These are phyloP conservation scores for Morone saxatilis DNA, from an alignment of 2,113 vertebrate species.

Conservation along the genomic window DNA sequence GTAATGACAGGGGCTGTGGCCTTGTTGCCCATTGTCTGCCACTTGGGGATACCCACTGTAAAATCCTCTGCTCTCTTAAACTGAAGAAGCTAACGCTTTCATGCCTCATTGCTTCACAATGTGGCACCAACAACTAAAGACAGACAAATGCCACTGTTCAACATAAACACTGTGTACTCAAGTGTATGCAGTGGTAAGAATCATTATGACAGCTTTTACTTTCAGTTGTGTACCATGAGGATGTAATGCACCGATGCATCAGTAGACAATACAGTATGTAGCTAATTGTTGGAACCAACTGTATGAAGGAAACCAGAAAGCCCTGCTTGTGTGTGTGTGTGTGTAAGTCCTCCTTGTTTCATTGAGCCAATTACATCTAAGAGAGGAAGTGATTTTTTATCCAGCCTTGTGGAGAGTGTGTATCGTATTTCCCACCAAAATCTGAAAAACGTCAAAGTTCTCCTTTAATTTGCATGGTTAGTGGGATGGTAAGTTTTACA, in stretches of 20 bases:
- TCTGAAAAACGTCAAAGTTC: not conserved
- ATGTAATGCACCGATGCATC: constrained; percentile 7
- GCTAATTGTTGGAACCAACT: not conserved
- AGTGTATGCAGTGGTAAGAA: constrained; percentile 5
- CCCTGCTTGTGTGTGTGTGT: not conserved
- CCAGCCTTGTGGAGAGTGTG: not conserved
- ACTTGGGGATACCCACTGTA: not conserved
- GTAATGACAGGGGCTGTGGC: constrained; percentile 5
- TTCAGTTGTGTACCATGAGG: not conserved
- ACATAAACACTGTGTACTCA: constrained; percentile 21
- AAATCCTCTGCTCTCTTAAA: constrained; percentile 21
- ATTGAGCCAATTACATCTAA: constrained; percentile 35
- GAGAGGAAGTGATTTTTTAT: not conserved
- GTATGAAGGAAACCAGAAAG: not conserved
- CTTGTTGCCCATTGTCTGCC: not conserved
- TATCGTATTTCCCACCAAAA: constrained; percentile 7
- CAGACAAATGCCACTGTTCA: constrained; percentile 34
- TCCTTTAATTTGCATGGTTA: not conserved
- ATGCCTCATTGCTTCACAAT: constrained; percentile 46
- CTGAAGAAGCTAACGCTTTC: constrained; percentile 3
- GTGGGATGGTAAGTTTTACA: not conserved
- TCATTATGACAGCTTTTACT: constrained; percentile 31
- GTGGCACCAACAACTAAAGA: constrained; percentile 9
- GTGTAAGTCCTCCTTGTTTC: constrained; percentile 11
- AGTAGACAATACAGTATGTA: not conserved